Conservation (phyloP, 1,140 invertebrate genomes). For the Drosophila micromelanica region DNA sequence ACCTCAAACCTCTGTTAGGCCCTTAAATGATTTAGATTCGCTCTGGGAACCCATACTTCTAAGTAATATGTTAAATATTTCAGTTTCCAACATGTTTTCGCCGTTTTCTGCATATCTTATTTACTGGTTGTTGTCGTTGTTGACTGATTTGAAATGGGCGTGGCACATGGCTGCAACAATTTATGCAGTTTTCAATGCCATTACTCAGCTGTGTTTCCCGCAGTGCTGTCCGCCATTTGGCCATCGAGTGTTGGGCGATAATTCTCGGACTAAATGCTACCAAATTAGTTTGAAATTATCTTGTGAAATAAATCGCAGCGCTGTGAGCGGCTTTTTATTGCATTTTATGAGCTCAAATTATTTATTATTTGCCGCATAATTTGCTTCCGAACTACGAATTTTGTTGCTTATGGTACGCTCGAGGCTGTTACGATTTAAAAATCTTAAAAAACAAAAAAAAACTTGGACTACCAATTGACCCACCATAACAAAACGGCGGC, state of each 20-base stretch:
- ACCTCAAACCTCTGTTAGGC: background rate
- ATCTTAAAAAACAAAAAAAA: background rate
- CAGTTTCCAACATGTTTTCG: conserved; percentile 18
- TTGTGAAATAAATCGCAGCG: conserved; percentile 65
- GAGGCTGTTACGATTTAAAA: conserved; percentile 28
- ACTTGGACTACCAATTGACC: conserved; percentile 10
- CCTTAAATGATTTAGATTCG: background rate
- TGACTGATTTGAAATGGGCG: conserved; percentile 73
- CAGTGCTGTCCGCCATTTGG: conserved; percentile 32
- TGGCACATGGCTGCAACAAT: conserved; percentile 48
- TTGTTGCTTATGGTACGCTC: conserved; percentile 46
- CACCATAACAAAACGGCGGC: conserved; percentile 11
- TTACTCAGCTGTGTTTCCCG: conserved; percentile 63
- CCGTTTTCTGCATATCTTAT: conserved; percentile 68
- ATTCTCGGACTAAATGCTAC: conserved; percentile 78
- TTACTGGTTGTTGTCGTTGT: conserved; percentile 34
- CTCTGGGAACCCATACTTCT: background rate
- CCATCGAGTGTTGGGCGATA: conserved; percentile 48
- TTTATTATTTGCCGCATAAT: conserved; percentile 79
- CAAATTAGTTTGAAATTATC: conserved; percentile 79
- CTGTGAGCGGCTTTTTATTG: conserved; percentile 72
- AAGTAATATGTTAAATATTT: background rate
- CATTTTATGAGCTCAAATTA: conserved; percentile 78
- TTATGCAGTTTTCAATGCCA: conserved; percentile 81
- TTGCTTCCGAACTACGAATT: conserved; percentile 73